A percentile compares a stretch with the other conserved stretches of the same genome.
phyloP scores from a whole-genome alignment of 2,888 invertebrate species.

The Melanotus villosus region DNA sequence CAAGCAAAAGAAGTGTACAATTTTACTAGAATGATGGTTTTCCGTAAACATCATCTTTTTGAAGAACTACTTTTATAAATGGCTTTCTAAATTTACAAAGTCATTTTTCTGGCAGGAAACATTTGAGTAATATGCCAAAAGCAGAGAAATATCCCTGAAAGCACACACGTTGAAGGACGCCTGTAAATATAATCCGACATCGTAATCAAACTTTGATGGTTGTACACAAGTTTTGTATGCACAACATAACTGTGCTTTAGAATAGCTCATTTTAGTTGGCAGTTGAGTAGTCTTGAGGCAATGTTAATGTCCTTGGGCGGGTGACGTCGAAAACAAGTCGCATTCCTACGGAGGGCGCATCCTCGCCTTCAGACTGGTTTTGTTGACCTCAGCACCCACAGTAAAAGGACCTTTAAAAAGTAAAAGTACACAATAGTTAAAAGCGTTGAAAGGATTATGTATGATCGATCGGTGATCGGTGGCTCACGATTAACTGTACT shows the following conservation, averaged over 20 bases:
- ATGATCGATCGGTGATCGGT: too few relatives aligned
- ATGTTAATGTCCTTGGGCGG: constrained; percentile 38
- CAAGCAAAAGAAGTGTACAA: too few relatives aligned
- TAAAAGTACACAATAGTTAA: constrained; percentile 32
- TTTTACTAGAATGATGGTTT: too few relatives aligned
- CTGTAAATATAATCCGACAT: constrained; percentile 8
- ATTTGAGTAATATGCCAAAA: too few relatives aligned
- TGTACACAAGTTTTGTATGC: constrained; percentile 17
- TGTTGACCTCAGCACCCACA: constrained; percentile 41
- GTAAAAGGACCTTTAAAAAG: constrained; percentile 44
- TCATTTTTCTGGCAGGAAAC: too few relatives aligned
- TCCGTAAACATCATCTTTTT: too few relatives aligned
- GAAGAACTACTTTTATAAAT: too few relatives aligned
- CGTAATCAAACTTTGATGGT: constrained; percentile 5
- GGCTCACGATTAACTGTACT: too few relatives aligned
- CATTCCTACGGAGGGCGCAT: constrained; percentile 56
- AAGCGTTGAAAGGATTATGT: too few relatives aligned
- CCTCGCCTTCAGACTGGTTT: constrained; percentile 46
- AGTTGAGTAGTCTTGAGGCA: constrained; percentile 36
- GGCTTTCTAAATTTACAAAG: too few relatives aligned
- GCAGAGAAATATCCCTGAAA: too few relatives aligned
- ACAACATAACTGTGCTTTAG: constrained; percentile 34
- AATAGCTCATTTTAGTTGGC: constrained; percentile 34
- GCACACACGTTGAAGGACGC: neutral
- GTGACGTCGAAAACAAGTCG: constrained; percentile 45